Evolutionary conservation across 2,113 vertebrate species (phyloP).

Genomic region (Clarias gariepinus): DNA sequence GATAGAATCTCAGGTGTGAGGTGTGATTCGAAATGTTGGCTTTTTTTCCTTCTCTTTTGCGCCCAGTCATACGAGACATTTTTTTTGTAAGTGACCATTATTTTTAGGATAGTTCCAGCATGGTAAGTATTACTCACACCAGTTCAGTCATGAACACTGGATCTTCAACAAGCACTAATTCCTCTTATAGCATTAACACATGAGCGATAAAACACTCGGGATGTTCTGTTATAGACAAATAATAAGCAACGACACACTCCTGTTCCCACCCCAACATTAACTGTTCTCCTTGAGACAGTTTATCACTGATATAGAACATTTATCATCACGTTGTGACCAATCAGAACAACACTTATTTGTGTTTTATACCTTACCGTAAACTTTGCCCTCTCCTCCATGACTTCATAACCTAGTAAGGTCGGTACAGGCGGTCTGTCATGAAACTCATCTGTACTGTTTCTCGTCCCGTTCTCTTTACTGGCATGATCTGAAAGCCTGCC

Average conservation of each 20-base stretch:
- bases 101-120: neutral
- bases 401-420: conserved; percentile 83
- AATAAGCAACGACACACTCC: neutral
- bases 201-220: neutral
- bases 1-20: neutral
- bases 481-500: neutral
- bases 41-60: neutral
- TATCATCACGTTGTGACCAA: neutral
- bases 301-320: neutral
- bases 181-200: neutral
- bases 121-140: neutral
- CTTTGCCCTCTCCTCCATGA: conserved; percentile 88
- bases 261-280: neutral
- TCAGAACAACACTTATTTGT: no score
- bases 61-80: neutral
- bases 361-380: conserved; percentile 80
- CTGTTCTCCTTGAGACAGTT: neutral
- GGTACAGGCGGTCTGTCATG: conserved; percentile 77
- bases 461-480: neutral
- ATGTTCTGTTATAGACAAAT: neutral
- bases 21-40: neutral
- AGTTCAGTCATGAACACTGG: neutral
- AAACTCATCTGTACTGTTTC: conserved; percentile 54
- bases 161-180: neutral
- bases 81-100: neutral